These are phyloP conservation scores for Hyppa rectilinea DNA, from an alignment of 2,888 invertebrate genomes.

Conservation along the genomic window DNA sequence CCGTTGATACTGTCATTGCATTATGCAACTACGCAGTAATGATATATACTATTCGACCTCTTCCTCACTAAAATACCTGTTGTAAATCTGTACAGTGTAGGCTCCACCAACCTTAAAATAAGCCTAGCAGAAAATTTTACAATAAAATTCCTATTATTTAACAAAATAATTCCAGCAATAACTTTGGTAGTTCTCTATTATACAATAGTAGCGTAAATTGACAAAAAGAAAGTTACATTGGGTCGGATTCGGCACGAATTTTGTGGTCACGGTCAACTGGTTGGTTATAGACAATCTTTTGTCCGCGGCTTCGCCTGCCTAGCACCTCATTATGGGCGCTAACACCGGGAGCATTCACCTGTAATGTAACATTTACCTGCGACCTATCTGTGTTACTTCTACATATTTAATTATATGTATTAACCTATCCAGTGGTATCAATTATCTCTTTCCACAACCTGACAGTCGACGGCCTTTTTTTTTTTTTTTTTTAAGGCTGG, in stretches of 20 bases:
- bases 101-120: slow-evolving; percentile 10
- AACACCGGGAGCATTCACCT: neutral
- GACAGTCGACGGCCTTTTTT: neutral
- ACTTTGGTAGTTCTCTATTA: slow-evolving; percentile 71
- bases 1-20: no score
- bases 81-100: neutral
- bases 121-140: slow-evolving; percentile 7
- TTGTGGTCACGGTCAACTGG: slow-evolving; percentile 85
- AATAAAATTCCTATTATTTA: slow-evolving; percentile 64
- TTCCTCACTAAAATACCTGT: neutral
- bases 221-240: slow-evolving; percentile 78
- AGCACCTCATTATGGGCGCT: slow-evolving; percentile 4
- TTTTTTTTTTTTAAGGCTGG: no score
- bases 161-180: slow-evolving; percentile 64
- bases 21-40: no score
- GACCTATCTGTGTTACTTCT: neutral
- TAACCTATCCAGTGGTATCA: neutral
- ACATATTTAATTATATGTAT: neutral
- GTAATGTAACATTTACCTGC: neutral
- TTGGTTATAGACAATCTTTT: slow-evolving; percentile 54
- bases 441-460: no score
- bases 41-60: neutral
- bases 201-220: slow-evolving; percentile 78
- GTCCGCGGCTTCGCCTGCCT: slow-evolving; percentile 9
- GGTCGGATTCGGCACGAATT: slow-evolving; percentile 79